Base-by-base conservation (phyloP, 2,888 invertebrate species). In the Eilema griseolum region DNA sequence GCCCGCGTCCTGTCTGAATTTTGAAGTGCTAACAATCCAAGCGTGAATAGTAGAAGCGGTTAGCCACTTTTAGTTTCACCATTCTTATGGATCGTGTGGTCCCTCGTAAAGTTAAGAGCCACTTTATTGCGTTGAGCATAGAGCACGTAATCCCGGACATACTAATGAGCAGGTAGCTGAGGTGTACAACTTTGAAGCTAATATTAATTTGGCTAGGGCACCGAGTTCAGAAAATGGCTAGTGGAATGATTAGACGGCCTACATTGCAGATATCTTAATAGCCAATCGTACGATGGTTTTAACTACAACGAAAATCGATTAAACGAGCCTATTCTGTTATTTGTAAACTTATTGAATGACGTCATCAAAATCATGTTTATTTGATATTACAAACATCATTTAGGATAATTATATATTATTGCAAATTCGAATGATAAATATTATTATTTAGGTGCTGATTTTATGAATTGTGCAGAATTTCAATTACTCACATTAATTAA, bases 21-120 rank as follows among this genome's bases (percentile, higher is more conserved):
- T 85, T 85, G 83, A 84, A 86, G 85, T 84, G 81, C 81, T 82
- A 87, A 86, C 86, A 85, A 85, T 84, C 79, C 74, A 63, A 70
- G 73, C 79, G 77, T 76, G 80, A 77, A 78, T 74, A 72, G 66
- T 72, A 41, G 76, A 69, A 79, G 79, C 67, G 71, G 80, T 83
- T 79, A 80, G 75, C 77, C 77, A 68, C 69, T 75, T 81, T 77
- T 73, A 81, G 80, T 78, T 78, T 69, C 71, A 37, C 65, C 73
- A 77, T 76, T 83, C 77, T 83, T 80, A 77, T 67, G 69, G 69
- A 65, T 71, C 61, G 59, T 67, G 70, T 71, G 76, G 78, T 66
- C 59, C 64, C 66, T 77, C 69, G 73, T 74, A 74, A 81, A 81
- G 76, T 77, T 74, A 52, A 41, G 65, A 72, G 62, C 74, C 67